Conservation (phyloP, 2,113 vertebrate species). For the Cynopterus brachyotis region DNA sequence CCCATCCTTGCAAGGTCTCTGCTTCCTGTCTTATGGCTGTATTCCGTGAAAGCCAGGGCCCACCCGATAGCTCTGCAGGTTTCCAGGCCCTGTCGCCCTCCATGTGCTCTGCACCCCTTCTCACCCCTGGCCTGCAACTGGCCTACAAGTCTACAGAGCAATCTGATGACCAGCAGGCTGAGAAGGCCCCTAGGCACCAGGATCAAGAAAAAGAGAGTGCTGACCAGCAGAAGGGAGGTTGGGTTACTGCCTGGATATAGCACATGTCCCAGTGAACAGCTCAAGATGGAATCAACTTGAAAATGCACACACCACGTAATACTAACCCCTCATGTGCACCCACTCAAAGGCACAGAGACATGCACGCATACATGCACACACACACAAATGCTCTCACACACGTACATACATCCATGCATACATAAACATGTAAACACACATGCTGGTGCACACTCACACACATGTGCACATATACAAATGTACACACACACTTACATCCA, state of each 20-base stretch:
- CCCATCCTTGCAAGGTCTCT: neutral
- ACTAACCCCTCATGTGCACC: too few species aligned
- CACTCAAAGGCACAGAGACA: neutral
- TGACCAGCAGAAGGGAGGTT: neutral
- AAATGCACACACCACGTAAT: neutral
- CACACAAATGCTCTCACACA: neutral
- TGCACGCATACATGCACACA: neutral
- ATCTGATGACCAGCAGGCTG: neutral
- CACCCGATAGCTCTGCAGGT: fast-evolving
- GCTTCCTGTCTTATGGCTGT: neutral
- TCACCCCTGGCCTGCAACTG: neutral
- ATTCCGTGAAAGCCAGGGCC: neutral
- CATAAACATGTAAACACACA: too few species aligned
- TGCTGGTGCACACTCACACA: neutral
- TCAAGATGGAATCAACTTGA: neutral
- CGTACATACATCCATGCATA: too few species aligned
- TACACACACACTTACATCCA: neutral
- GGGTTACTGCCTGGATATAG: neutral
- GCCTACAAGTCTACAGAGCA: neutral
- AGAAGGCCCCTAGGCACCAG: neutral
- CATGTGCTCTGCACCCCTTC: neutral
- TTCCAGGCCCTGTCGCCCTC: neutral
- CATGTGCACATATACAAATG: neutral
- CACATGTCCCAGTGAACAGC: neutral
- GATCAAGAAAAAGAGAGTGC: neutral